These are phyloP conservation scores for Dynastes tityus DNA, from an alignment of 2,888 invertebrate species.

Conservation along the genomic window DNA sequence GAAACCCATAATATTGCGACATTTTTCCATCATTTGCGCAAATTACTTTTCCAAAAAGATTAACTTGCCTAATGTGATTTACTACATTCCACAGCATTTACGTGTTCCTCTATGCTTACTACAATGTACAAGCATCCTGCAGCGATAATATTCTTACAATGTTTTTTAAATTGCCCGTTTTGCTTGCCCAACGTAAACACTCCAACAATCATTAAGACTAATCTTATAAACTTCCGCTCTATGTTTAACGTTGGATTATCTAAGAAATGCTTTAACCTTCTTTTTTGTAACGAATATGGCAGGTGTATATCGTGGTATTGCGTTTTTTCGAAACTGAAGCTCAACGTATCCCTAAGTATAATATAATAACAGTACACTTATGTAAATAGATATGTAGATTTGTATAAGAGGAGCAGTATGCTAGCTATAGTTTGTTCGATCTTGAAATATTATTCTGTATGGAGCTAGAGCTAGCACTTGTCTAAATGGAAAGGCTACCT, in stretches of 20 bases:
- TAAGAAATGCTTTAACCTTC: background rate
- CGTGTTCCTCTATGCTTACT: background rate
- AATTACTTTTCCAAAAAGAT: too few relatives aligned
- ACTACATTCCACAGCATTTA: background rate
- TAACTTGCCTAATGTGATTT: background rate
- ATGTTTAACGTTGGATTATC: slow-evolving; percentile 1
- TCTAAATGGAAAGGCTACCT: too few relatives aligned
- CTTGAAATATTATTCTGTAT: too few relatives aligned
- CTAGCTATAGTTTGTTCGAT: too few relatives aligned
- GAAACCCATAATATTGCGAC: too few relatives aligned
- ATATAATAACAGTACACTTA: too few relatives aligned
- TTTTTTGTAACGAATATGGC: slow-evolving; percentile 1
- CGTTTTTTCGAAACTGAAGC: background rate
- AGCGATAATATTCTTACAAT: slow-evolving; percentile 11
- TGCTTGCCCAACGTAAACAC: slow-evolving; percentile 11
- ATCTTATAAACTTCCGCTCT: slow-evolving; percentile 12
- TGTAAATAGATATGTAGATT: too few relatives aligned
- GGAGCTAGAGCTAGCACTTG: too few relatives aligned
- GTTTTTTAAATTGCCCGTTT: slow-evolving; percentile 12
- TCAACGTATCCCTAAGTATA: too few relatives aligned
- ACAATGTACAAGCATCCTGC: background rate
- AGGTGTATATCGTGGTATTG: background rate
- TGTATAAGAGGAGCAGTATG: too few relatives aligned
- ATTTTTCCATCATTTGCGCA: too few relatives aligned
- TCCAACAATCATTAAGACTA: slow-evolving; percentile 7